Evolutionary conservation across 2,113 vertebrate species (phyloP), one percentile per base, ranked within the genome.

Genomic region (Daubentonia madagascariensis): DNA sequence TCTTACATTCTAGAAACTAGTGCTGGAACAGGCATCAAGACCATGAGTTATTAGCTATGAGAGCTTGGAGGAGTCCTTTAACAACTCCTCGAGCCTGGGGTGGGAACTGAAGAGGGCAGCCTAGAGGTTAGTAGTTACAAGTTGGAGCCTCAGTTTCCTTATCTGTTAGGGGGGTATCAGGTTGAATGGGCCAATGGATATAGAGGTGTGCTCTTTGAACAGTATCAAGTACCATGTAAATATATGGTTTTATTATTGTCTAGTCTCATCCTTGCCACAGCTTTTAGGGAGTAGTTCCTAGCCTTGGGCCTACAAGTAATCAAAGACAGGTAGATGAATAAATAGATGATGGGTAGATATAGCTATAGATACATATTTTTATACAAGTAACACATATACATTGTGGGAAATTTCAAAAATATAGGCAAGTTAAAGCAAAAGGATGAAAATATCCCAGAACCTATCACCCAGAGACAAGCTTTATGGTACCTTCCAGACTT

Each of bases 1-100:
- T 63, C 59, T 78, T 96, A 78, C 30, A 57, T 94, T 89, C 50
- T 86, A 88, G 35, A 95, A 97, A 75, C n/a, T 85, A 23, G 25
- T 94, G 13, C 89, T 59, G 67, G 75, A 57, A 37, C 32, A 67
- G 75, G 32, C 79, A 59, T 90, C 28, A 78, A 73, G 65, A 89
- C 90, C 43, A 28, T 61, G 63, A 95, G 5, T 87, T 67, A 76
- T 86, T 73, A 40, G 48, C 37, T 70, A 50, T 90, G 61, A 93
- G 79, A 92, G 32, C 63, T 40, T 48, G 28, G 30, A 67, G 25
- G n/a, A 85, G n/a, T 52, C 95, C 5, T n/a, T 85, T 65, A 92
- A n/a, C 7, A 76, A 22, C 9, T 45, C 5, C 85, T 28, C 48
- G 48, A 87, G 20, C 23, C 40, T 45, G 70, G 11, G 12, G 6